These are phyloP conservation scores for Psittacula derbiana DNA, from an alignment of 2,797 vertebrate species.

Conservation along the genomic window DNA sequence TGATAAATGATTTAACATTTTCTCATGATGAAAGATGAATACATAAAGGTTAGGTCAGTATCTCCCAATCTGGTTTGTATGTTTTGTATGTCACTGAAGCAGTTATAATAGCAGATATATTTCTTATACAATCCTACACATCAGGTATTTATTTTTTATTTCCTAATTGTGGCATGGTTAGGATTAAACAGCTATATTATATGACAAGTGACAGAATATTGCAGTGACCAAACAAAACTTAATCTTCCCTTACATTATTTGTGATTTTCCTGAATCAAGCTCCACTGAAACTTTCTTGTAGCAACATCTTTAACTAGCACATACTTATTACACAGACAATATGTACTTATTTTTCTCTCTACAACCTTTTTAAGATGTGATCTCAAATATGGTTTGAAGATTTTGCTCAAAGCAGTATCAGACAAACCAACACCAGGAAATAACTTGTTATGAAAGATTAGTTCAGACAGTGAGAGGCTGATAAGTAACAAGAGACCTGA, in stretches of 20 bases:
- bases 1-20: background rate
- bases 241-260: background rate
- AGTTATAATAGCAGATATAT: background rate
- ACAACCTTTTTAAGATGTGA: background rate
- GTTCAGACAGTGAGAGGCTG: background rate
- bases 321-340: background rate
- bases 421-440: background rate
- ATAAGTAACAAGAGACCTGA: background rate
- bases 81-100: background rate
- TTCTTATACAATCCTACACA: background rate
- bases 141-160: background rate
- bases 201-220: background rate
- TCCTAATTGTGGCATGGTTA: background rate
- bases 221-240: background rate
- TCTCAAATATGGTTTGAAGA: background rate
- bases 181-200: background rate
- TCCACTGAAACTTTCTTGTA: background rate
- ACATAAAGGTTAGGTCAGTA: background rate
- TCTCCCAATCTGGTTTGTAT: background rate
- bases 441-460: background rate
- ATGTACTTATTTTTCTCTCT: background rate
- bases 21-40: background rate
- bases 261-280: background rate
- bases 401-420: background rate
- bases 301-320: background rate